A percentile compares a stretch with the other conserved stretches of the same genome.
These are phyloP conservation scores for Caenorhabditis tropicalis DNA, from an alignment of 1,140 invertebrate genomes.

Conservation along the genomic window DNA sequence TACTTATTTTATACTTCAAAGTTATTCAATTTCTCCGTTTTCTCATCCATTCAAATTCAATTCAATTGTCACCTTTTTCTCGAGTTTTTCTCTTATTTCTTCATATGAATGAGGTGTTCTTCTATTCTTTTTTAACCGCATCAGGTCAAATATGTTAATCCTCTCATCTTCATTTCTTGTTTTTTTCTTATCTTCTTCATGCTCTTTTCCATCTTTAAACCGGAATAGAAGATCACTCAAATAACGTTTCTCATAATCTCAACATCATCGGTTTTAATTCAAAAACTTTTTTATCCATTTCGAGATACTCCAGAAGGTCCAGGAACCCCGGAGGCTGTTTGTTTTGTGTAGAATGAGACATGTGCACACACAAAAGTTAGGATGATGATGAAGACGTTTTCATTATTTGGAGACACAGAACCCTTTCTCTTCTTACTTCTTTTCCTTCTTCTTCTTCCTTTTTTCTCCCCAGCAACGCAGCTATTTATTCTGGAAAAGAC, in stretches of 20 bases:
- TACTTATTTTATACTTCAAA: neutral
- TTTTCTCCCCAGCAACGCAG: neutral
- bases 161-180: neutral
- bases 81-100: neutral
- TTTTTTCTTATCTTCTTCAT: neutral
- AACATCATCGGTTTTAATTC: neutral
- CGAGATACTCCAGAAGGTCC: neutral
- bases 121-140: neutral
- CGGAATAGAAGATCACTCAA: neutral
- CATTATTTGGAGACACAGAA: conserved; percentile 20
- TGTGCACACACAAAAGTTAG: conserved; percentile 37
- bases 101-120: neutral
- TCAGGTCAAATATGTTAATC: conserved; percentile 23
- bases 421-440: neutral
- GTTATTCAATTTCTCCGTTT: neutral
- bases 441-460: no score
- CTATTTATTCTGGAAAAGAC: neutral
- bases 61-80: neutral
- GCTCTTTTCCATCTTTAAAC: neutral
- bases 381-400: conserved; percentile 40
- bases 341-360: conserved; percentile 39
- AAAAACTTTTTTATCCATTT: neutral
- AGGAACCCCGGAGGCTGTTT: conserved; percentile 42
- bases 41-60: neutral
- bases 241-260: neutral